Base-by-base conservation (phyloP, 1,140 invertebrate species). In the Thaumatotibia leucotreta region DNA sequence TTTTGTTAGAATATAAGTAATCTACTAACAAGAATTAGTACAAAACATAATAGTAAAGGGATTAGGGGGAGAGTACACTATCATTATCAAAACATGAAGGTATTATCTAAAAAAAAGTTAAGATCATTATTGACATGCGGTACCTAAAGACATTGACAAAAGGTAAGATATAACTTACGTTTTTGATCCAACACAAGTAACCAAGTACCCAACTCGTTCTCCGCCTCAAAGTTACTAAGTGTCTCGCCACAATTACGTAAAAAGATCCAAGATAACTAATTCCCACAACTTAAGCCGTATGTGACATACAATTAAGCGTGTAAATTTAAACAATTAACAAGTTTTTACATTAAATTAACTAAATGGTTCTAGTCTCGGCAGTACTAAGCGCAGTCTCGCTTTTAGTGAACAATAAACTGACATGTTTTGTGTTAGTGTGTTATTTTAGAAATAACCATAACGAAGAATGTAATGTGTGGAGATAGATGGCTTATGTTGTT, bases 341-440 rank as follows among this genome's bases (percentile, higher is more conserved):
- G 52, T 58, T 58, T 58, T 58, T 58, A 58, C 52, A 58, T 58
- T 58, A 58, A 58, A 14, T 58, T 58, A 58, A 58, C 52, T 14
- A 58, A 45, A 45, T 20, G 39, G 39, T 45, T 6, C 39, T 45
- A 39, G 14, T 39, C 17, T 45, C 39, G 39, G 39, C 17, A 14
- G 5, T 4, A 20, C 39, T 45, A 5, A 45, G 35, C 5, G 39
- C 6, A 4, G 27, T 45, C 20, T 45, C 39, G n/a, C 14, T 20
- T 2, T 8, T 45, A 20, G n/a, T 54, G 22, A 54, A 54, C 23
- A 54, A 54, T 54, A 54, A 54, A 54, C 23, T 14, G 29, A 0
- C 0, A 29, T 58, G 52, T 14, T 27, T 24, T 58, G 52, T 58
- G 52, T 54, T 27, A 24, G 4, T 58, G 24, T n/a, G 23, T 31